Percentiles rank a stretch among this genome's conserved stretches.
phyloP scores from a whole-genome alignment of 2,888 invertebrate species.

The Saturnia japonica region DNA sequence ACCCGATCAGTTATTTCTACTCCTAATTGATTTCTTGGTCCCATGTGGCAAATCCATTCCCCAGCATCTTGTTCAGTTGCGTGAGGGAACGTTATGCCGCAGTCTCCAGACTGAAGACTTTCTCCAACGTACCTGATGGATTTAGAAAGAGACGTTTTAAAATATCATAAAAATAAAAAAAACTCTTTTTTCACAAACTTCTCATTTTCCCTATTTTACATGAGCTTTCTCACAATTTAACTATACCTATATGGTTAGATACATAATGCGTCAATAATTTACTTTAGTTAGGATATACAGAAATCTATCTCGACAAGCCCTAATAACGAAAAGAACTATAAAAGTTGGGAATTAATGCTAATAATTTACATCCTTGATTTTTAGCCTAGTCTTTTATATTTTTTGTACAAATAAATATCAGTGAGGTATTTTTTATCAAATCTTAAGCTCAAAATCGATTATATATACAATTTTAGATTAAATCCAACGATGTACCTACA shows the following conservation, averaged over 20 bases:
- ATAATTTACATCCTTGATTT: no score
- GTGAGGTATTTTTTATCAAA: no score
- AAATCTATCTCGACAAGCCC: background rate
- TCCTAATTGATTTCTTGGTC: slow-evolving; percentile 53
- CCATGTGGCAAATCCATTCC: slow-evolving; percentile 77
- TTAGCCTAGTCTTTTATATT: no score
- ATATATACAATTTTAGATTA: no score
- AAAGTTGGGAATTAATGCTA: no score
- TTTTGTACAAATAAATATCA: no score
- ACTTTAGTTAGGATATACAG: background rate
- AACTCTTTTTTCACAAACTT: background rate
- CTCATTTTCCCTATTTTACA: no score
- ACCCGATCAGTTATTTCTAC: slow-evolving; percentile 60
- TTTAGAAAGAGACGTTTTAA: background rate
- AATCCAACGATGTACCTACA: no score
- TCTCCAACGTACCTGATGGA: slow-evolving; percentile 66
- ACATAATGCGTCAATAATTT: background rate
- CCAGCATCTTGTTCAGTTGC: slow-evolving; percentile 59
- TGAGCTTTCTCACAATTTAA: background rate
- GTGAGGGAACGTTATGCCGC: slow-evolving; percentile 66
- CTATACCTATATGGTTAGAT: background rate
- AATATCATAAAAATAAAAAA: background rate
- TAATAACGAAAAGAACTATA: background rate
- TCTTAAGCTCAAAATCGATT: no score
- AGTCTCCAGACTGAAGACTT: slow-evolving; percentile 67